phyloP scores from a whole-genome alignment of 2,113 vertebrate species.

The Melanocharis versteri region DNA sequence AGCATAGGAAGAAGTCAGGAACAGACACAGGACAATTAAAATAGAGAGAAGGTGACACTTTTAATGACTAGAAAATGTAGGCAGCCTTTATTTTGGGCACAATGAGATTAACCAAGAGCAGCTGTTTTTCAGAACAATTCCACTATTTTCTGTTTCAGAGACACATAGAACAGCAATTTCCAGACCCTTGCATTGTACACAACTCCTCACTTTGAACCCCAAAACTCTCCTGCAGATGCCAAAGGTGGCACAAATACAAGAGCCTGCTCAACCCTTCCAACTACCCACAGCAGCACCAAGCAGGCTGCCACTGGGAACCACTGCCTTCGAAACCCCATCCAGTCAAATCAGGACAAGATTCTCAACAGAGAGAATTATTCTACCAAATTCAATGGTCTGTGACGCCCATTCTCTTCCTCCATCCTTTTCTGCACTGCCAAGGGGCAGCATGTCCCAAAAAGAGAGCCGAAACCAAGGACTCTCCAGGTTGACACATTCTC shows the following conservation, averaged over 20 bases:
- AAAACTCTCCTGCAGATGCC: background rate
- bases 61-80: background rate
- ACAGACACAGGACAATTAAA: background rate
- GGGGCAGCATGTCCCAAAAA: background rate
- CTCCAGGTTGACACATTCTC: background rate
- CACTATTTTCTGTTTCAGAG: background rate
- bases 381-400: background rate
- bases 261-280: background rate
- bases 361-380: background rate
- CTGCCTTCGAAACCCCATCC: background rate
- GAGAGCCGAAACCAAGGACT: background rate
- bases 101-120: background rate
- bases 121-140: background rate
- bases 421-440: background rate
- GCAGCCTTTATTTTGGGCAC: background rate
- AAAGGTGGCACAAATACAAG: background rate
- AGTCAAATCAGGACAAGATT: background rate
- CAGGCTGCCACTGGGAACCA: background rate
- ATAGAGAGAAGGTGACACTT: background rate
- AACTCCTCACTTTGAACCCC: background rate
- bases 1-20: background rate
- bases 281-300: fast-evolving
- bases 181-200: fast-evolving
- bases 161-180: fast-evolving
- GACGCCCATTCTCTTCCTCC: background rate